Conservation (phyloP, 1,140 invertebrate species). For the Drosophila sucinea region DNA sequence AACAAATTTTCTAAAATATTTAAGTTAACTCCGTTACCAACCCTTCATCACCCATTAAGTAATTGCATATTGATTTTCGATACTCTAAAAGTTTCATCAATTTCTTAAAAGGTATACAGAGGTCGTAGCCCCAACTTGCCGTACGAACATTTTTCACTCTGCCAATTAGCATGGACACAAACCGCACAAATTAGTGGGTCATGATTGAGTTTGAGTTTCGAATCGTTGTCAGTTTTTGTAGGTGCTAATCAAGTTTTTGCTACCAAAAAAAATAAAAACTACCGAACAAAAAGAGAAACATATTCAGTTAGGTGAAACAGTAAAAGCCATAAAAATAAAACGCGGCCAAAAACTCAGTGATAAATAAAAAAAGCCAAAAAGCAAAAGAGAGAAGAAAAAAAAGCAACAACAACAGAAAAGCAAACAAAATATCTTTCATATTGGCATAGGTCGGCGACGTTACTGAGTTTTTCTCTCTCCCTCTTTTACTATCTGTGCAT, state of each 20-base stretch:
- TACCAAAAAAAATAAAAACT: slow-evolving; percentile 22
- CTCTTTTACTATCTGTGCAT: background rate
- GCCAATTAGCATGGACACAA: slow-evolving; percentile 67
- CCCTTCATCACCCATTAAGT: too few species aligned
- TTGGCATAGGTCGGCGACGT: slow-evolving; percentile 49
- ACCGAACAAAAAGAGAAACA: slow-evolving; percentile 1
- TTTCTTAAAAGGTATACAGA: background rate
- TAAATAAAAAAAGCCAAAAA: background rate
- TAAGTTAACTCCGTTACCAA: too few species aligned
- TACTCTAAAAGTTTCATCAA: slow-evolving; percentile 2
- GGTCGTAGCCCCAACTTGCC: slow-evolving; percentile 11
- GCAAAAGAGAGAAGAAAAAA: background rate
- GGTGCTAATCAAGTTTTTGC: slow-evolving; percentile 64
- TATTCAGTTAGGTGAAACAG: slow-evolving; percentile 63
- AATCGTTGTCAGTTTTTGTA: slow-evolving; percentile 38
- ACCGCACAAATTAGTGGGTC: slow-evolving; percentile 72
- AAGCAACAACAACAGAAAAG: background rate
- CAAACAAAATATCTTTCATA: slow-evolving; percentile 30
- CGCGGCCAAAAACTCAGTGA: slow-evolving; percentile 26
- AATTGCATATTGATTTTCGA: background rate
- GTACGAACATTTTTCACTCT: slow-evolving; percentile 14
- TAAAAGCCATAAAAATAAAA: slow-evolving; percentile 47
- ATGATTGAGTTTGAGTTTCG: slow-evolving; percentile 53
- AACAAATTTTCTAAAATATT: too few species aligned
- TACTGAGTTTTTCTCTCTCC: slow-evolving; percentile 30